Evolutionary conservation across 2,113 vertebrate genomes (phyloP).

Genomic region (Paralichthys olivaceus): DNA sequence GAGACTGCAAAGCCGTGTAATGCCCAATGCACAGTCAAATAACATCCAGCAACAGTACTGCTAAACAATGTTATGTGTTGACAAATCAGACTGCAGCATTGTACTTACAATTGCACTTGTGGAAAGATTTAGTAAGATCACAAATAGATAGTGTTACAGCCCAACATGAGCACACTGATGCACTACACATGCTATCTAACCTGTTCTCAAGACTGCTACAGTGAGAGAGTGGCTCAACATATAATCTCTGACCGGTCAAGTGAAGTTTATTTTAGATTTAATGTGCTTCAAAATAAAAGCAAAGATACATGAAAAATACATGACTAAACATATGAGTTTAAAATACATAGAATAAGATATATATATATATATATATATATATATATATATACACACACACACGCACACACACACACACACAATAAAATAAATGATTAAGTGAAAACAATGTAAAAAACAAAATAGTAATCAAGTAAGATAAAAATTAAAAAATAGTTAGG

Average conservation of each 20-base stretch:
- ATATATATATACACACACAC: too few relatives aligned
- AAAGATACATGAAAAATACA: too few relatives aligned
- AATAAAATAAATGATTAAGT: too few relatives aligned
- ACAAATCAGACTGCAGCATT: constrained; percentile 39
- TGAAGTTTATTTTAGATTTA: too few relatives aligned
- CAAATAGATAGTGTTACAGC: constrained; percentile 38
- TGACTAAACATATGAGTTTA: too few relatives aligned
- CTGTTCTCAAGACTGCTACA: constrained; percentile 1
- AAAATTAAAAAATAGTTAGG: too few relatives aligned
- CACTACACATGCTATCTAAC: constrained; percentile 2
- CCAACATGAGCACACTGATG: not conserved
- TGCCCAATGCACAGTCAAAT: constrained; percentile 38
- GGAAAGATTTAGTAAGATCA: constrained; percentile 25
- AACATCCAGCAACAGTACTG: constrained; percentile 44
- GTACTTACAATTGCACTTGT: constrained; percentile 22
- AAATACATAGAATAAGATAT: too few relatives aligned
- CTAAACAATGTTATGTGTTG: constrained; percentile 53
- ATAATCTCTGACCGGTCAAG: not conserved
- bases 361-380: too few relatives aligned
- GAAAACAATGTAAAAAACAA: too few relatives aligned
- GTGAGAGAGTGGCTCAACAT: not conserved
- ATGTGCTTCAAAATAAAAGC: too few relatives aligned
- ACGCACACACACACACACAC: too few relatives aligned
- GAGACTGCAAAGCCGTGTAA: constrained; percentile 40
- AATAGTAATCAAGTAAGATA: too few relatives aligned